Evolutionary conservation across 2,888 invertebrate genomes (phyloP).

Genomic region (Luffia ferchaultella): DNA sequence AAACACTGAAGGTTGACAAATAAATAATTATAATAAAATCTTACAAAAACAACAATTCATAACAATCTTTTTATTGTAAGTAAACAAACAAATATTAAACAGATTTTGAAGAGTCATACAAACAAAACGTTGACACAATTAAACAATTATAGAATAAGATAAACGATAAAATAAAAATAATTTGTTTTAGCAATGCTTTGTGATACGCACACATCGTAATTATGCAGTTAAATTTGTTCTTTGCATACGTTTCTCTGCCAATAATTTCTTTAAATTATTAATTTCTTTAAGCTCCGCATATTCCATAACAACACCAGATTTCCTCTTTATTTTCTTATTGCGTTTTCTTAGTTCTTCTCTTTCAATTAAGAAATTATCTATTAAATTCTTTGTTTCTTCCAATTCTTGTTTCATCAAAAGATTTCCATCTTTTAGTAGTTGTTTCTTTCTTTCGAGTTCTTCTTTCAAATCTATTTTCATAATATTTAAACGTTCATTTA

Average conservation of each 20-base stretch:
- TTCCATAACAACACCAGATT: conserved; percentile 14
- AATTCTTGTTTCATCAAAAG: conserved; percentile 48
- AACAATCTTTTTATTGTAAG: no score
- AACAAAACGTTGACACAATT: no score
- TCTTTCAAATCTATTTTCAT: conserved; percentile 59
- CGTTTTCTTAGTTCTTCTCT: conserved; percentile 29
- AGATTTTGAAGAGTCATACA: no score
- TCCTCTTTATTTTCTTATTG: conserved; percentile 25
- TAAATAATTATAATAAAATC: no score
- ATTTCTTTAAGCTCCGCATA: conserved; percentile 39
- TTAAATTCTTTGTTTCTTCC: conserved; percentile 46
- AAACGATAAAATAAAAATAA: no score
- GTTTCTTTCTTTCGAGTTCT: conserved; percentile 56
- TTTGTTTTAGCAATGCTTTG: no score
- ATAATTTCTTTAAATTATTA: conserved; percentile 44
- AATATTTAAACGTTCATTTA: conserved; percentile 59
- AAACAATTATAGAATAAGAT: no score
- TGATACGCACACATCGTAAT: no score
- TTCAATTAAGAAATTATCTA: conserved; percentile 40
- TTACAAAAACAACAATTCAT: no score
- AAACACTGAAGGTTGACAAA: no score
- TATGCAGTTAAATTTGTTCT: no score
- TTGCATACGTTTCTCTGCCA: conserved; percentile 51
- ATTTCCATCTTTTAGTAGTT: conserved; percentile 46
- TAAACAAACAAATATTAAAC: no score